These are phyloP conservation scores for Quadroppia sp. DNA, from an alignment of 2,888 invertebrate genomes.

Conservation along the genomic window DNA sequence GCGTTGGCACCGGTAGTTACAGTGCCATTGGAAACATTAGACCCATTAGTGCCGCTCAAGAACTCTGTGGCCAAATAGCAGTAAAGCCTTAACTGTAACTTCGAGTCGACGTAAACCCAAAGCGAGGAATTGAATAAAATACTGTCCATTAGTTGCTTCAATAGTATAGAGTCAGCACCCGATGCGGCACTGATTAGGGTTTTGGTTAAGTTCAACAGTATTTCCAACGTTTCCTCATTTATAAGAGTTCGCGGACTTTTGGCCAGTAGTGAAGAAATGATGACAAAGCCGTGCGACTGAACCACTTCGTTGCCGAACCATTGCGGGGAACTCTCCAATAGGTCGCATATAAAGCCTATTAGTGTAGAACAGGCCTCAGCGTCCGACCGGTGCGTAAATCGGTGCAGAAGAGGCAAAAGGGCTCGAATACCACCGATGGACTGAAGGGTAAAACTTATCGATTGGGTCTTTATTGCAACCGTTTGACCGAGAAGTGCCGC, in stretches of 20 bases:
- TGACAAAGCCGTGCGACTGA: constrained; percentile 98
- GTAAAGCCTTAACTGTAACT: constrained; percentile 64
- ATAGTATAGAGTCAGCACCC: constrained; percentile 47
- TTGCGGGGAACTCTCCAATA: constrained; percentile 84
- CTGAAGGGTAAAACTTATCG: constrained; percentile 97
- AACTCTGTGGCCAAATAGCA: constrained; percentile 99
- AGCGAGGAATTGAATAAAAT: constrained; percentile 98
- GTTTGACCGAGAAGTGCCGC: constrained; percentile 66
- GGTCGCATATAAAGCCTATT: constrained; percentile 92
- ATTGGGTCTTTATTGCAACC: constrained; percentile 97
- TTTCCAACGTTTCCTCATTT: constrained; percentile 82
- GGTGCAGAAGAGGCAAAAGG: constrained; percentile 52
- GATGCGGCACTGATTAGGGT: constrained; percentile 55
- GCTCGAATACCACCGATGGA: constrained; percentile 86
- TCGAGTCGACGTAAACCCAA: constrained; percentile 77
- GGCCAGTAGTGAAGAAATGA: constrained; percentile 94
- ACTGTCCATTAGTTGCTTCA: constrained; percentile 91
- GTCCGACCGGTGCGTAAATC: constrained; percentile 38
- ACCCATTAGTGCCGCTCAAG: constrained; percentile 60
- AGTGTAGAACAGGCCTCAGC: constrained; percentile 69
- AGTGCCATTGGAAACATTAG: not conserved
- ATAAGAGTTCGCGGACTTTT: constrained; percentile 75
- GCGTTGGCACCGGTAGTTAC: not conserved
- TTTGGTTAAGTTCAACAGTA: constrained; percentile 55
- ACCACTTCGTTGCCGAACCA: constrained; percentile 61